phyloP scores from a whole-genome alignment of 30 jellyfish, hydroid and myxozoan genomes.

The Pseudorhiza aurosa region DNA sequence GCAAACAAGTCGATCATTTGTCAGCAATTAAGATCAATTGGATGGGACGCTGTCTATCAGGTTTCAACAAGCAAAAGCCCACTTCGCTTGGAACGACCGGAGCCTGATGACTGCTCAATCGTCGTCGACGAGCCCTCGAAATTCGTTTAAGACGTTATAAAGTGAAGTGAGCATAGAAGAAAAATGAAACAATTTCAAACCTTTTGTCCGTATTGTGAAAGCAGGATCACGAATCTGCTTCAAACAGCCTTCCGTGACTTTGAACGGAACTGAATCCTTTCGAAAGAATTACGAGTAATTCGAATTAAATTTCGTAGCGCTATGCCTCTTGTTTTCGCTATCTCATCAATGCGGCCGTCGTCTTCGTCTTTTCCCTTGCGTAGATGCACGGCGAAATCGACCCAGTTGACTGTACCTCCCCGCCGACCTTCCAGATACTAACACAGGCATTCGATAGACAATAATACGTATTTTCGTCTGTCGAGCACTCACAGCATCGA shows the following conservation, averaged over 20 bases:
- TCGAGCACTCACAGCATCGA: conserved; percentile 8
- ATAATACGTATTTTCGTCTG: background rate
- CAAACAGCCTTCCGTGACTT: conserved; percentile 26
- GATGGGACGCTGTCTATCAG: conserved; percentile 37
- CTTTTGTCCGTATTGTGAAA: conserved; percentile 7
- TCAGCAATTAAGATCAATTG: conserved; percentile 55
- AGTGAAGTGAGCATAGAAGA: background rate
- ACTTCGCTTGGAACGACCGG: background rate
- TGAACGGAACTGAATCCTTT: conserved; percentile 2
- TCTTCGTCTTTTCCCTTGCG: background rate
- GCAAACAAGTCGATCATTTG: conserved; percentile 68
- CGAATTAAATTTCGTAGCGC: background rate
- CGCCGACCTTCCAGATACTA: conserved; percentile 10
- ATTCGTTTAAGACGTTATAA: background rate
- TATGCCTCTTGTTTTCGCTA: background rate
- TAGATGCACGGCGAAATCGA: background rate
- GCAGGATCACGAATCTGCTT: background rate
- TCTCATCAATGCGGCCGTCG: background rate
- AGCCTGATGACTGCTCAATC: background rate
- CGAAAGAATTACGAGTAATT: background rate
- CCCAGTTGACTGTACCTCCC: background rate
- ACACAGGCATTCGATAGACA: background rate
- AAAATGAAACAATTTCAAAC: background rate
- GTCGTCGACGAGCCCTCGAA: background rate
- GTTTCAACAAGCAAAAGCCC: conserved; percentile 8